phyloP scores from a whole-genome alignment of 2,797 vertebrate species.

The Pantherophis vulpinus region DNA sequence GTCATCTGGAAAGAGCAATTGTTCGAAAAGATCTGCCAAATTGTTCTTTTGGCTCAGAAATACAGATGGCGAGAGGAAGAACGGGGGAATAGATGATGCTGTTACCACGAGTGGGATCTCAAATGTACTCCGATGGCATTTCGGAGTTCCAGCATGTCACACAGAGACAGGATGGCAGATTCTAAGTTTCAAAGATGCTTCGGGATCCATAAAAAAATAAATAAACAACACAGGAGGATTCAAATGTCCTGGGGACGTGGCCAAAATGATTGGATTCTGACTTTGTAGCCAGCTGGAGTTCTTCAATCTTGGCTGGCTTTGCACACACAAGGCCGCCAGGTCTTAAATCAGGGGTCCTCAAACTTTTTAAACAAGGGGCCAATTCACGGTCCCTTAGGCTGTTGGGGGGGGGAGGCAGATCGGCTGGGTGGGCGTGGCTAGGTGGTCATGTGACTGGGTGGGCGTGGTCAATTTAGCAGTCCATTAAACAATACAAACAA shows the following conservation, averaged over 20 bases:
- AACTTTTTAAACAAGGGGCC: too few species aligned
- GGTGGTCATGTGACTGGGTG: too few species aligned
- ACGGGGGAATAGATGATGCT: neutral
- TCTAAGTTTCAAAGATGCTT: neutral
- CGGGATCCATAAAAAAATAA: neutral
- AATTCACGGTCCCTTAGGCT: too few species aligned
- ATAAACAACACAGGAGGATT: neutral
- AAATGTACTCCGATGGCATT: neutral
- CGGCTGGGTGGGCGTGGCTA: too few species aligned
- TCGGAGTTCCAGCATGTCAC: neutral
- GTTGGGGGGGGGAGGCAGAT: too few species aligned
- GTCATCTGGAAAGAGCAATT: slow-evolving; percentile 10
- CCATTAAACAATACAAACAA: too few species aligned
- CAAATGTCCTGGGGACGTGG: neutral
- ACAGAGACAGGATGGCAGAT: neutral
- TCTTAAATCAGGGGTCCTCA: neutral
- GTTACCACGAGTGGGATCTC: slow-evolving; percentile 4
- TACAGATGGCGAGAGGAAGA: neutral
- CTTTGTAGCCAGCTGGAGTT: neutral
- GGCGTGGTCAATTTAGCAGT: too few species aligned
- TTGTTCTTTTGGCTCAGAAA: slow-evolving; percentile 1
- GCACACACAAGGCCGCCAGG: neutral
- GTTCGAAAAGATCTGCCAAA: slow-evolving; percentile 21
- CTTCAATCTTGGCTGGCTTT: neutral
- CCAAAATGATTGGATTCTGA: neutral